Conservation (phyloP, 2,113 vertebrate genomes). For the Salminus brasiliensis region DNA sequence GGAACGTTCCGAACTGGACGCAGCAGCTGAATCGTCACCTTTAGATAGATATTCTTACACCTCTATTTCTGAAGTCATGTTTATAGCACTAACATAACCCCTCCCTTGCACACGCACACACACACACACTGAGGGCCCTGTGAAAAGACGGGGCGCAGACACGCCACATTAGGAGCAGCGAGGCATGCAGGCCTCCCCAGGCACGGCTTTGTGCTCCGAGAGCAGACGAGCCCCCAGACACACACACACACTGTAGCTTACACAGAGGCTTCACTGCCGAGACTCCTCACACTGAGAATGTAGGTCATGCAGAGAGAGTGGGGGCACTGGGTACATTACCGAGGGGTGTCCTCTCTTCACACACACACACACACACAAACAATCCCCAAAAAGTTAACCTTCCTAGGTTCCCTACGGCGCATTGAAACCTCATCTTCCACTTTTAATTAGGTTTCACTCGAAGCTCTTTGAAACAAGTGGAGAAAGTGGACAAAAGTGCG, state of each 20-base stretch:
- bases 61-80: background rate
- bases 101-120: constrained; percentile 3
- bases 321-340: constrained; percentile 18
- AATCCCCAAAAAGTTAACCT: constrained; percentile 25
- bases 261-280: background rate
- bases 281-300: constrained; percentile 38
- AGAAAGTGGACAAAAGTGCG: background rate
- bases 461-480: background rate
- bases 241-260: background rate
- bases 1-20: too few relatives aligned
- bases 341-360: constrained; percentile 31
- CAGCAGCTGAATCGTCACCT: background rate
- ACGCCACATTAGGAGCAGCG: constrained; percentile 36
- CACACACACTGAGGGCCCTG: constrained; percentile 12
- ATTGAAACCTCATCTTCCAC: background rate
- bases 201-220: constrained; percentile 45
- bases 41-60: background rate
- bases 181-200: constrained; percentile 38
- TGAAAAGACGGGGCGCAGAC: constrained; percentile 24
- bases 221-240: constrained; percentile 35
- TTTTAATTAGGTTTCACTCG: background rate
- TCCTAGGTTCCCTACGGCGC: background rate
- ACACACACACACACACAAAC: constrained; percentile 9
- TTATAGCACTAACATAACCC: background rate
- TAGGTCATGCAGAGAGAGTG: constrained; percentile 43